A percentile compares a stretch with the other conserved stretches of the same genome.
Evolutionary conservation across 2,797 vertebrate genomes (phyloP).

Genomic region (Sebastes ruberrimus): DNA sequence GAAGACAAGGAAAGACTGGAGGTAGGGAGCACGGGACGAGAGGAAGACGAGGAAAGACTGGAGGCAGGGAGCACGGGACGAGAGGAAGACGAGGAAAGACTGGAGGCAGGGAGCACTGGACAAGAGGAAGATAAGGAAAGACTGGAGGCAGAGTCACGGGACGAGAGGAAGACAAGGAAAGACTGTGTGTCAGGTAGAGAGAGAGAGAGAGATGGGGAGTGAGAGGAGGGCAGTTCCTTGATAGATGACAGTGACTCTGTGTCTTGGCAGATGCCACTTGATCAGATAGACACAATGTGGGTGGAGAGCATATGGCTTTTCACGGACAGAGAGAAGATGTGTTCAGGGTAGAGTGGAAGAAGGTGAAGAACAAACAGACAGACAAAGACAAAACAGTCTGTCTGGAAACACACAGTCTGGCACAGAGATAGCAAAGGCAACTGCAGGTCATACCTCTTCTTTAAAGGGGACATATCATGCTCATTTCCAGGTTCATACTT

Average conservation of each 20-base stretch:
- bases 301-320: constrained; percentile 34
- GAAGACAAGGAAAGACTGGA: background rate
- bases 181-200: constrained; percentile 13
- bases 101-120: background rate
- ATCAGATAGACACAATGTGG: constrained; percentile 49
- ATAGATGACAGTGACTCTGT: constrained; percentile 52
- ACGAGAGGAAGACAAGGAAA: background rate
- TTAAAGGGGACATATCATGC: background rate
- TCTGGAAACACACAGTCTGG: background rate
- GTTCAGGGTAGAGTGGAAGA: background rate
- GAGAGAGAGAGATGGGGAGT: background rate
- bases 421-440: background rate
- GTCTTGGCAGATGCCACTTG: constrained; percentile 52
- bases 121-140: background rate
- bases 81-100: background rate
- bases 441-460: background rate
- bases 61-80: background rate
- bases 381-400: background rate
- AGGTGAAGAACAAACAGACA: background rate
- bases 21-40: background rate
- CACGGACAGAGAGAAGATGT: constrained; percentile 14
- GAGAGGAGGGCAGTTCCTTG: constrained; percentile 41
- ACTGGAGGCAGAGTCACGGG: background rate
- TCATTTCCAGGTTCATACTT: too few species aligned
- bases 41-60: background rate